phyloP scores from a whole-genome alignment of 2,888 invertebrate species.

The Ecdyonurus torrentis region DNA sequence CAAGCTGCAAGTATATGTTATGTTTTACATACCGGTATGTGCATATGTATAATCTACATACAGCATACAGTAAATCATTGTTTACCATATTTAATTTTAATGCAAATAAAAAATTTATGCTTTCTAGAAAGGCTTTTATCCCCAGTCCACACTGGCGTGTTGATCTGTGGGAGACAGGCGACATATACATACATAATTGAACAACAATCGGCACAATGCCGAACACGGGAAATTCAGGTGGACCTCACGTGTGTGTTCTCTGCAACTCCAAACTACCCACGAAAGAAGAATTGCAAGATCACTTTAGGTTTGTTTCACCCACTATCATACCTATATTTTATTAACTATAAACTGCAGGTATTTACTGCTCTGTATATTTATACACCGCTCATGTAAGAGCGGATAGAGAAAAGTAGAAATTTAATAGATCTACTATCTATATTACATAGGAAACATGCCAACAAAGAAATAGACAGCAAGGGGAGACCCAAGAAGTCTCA shows the following conservation, averaged over 20 bases:
- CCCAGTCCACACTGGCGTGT: background rate
- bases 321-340: background rate
- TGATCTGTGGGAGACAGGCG: too few relatives aligned
- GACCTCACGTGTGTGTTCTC: slow-evolving; percentile 29
- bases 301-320: slow-evolving; percentile 43
- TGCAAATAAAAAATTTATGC: too few relatives aligned
- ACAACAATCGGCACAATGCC: slow-evolving; percentile 5
- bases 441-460: slow-evolving; percentile 47
- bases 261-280: slow-evolving; percentile 36
- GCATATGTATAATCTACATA: too few relatives aligned
- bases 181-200: too few relatives aligned
- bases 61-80: too few relatives aligned
- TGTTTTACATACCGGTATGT: too few relatives aligned
- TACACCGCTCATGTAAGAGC: too few relatives aligned
- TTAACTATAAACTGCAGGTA: background rate
- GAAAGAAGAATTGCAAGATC: slow-evolving; percentile 40
- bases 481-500: slow-evolving; percentile 14
- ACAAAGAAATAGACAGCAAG: slow-evolving; percentile 37
- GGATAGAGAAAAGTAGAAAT: too few relatives aligned
- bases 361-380: too few relatives aligned
- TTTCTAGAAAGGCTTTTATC: background rate
- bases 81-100: too few relatives aligned
- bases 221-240: slow-evolving; percentile 2
- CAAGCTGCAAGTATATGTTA: too few relatives aligned
- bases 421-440: too few relatives aligned